Evolutionary conservation across 1,140 invertebrate genomes (phyloP).

Genomic region (Euschistus heros): DNA sequence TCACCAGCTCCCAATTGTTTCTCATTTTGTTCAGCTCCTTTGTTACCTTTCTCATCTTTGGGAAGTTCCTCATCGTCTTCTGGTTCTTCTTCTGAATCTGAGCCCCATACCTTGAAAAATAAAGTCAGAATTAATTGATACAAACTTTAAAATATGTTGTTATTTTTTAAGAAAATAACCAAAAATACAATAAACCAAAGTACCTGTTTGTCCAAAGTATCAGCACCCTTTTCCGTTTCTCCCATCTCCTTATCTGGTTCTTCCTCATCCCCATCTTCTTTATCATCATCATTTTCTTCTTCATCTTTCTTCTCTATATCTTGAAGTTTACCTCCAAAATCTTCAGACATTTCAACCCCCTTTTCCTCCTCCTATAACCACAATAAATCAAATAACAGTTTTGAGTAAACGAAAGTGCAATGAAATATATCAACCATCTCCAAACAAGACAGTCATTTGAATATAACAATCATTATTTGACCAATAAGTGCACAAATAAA

Average conservation of each 20-base stretch:
- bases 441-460: no score
- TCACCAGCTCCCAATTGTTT: constrained; percentile 46
- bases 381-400: not conserved
- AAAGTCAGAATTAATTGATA: not conserved
- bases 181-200: not conserved
- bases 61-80: constrained; percentile 46
- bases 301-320: constrained; percentile 63
- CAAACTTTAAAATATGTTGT: not conserved
- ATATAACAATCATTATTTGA: no score
- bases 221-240: constrained; percentile 71
- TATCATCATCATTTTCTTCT: constrained; percentile 47
- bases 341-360: constrained; percentile 86
- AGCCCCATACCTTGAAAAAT: constrained; percentile 70
- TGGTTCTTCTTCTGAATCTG: constrained; percentile 60
- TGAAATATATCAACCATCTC: no score
- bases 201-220: constrained; percentile 54
- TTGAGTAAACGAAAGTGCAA: no score
- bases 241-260: constrained; percentile 91
- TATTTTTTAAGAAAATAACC: constrained; percentile 18
- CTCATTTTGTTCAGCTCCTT: constrained; percentile 36
- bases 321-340: constrained; percentile 77
- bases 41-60: constrained; percentile 47
- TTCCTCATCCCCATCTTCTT: constrained; percentile 52
- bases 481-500: no score
- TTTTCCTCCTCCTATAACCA: constrained; percentile 68